These are phyloP conservation scores for Delphinapterus leucas DNA, from an alignment of 2,113 vertebrate genomes.

Conservation along the genomic window DNA sequence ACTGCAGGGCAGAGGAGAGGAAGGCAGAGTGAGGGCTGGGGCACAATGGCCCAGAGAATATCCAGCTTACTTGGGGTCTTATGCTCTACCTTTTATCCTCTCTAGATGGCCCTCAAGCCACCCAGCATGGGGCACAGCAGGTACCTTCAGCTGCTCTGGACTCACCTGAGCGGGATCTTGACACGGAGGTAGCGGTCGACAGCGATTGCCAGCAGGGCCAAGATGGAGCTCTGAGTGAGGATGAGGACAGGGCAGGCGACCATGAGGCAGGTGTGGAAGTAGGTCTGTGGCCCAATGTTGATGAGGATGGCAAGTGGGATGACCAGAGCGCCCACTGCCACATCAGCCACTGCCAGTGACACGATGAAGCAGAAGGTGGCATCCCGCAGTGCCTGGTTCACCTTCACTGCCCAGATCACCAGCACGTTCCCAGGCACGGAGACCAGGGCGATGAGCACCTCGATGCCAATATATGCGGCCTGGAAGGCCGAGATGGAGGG, in stretches of 20 bases:
- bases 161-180: conserved; percentile 96
- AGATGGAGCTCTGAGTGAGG: conserved; percentile 97
- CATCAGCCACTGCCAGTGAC: conserved; percentile 94
- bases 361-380: conserved; percentile 98
- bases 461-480: conserved; percentile 92
- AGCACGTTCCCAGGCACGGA: conserved; percentile 96
- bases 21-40: background rate
- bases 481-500: conserved; percentile 82
- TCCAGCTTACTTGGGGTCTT: background rate
- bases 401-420: conserved; percentile 98
- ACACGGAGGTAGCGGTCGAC: conserved; percentile 97
- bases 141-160: background rate
- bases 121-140: background rate
- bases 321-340: conserved; percentile 95
- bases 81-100: background rate
- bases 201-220: conserved; percentile 96
- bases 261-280: conserved; percentile 95
- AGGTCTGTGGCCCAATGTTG: conserved; percentile 89
- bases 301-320: conserved; percentile 96
- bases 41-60: background rate
- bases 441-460: conserved; percentile 93
- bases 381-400: conserved; percentile 93
- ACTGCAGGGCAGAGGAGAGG: background rate
- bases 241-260: conserved; percentile 94
- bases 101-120: background rate